Base-by-base conservation (phyloP, 2,797 vertebrate species). In the Rhincodon typus region DNA sequence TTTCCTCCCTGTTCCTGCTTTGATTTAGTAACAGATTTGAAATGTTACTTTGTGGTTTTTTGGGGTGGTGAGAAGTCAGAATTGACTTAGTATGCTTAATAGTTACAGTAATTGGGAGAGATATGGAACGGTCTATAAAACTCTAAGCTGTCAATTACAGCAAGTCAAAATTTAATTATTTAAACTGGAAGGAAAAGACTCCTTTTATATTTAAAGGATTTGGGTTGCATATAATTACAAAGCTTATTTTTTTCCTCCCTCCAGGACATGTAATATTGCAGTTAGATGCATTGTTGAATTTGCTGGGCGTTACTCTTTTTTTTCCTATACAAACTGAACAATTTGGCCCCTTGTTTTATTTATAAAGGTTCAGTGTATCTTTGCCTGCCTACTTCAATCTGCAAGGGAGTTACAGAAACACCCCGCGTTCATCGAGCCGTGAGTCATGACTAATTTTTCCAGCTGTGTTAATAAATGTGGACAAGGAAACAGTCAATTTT, bases 371-470 rank as follows among this genome's bases (percentile, higher is more conserved):
- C 98, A 98, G 98, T 98, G 98, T 98, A 98, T 98, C 97, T 98
- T 97, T 98, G 98, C 98, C 99, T 98, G 98, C 97, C 98, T 98
- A 98, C 98, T 98, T 98, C 98, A 98, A 96, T 98, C 99, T 99
- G 99, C 99, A 99, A 99, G 98, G 99, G 98, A 99, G 99, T 99
- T 99, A 99, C 99, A 99, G 99, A 99, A 99, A 99, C 99, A 98
- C 99, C 98, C 99, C 99, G 99, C 99, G 98, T 99, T 99, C 99
- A 99, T 99, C 99, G 99, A 99, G 99, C 99, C 99, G 99, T 99
- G 99, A 99, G 99, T 99, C 99, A 99, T 98, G 99, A 99, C 99
- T 99, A 98, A 99, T 99, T 99, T 99, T 99, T 99, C 99, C 99
- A 99, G 99, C 98, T 99, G 99, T 99, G 98, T 98, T 98, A 98